Percentiles rank a stretch among this genome's conserved stretches.
Conservation (phyloP, 2,797 vertebrate genomes). For the Tangara arthus region DNA sequence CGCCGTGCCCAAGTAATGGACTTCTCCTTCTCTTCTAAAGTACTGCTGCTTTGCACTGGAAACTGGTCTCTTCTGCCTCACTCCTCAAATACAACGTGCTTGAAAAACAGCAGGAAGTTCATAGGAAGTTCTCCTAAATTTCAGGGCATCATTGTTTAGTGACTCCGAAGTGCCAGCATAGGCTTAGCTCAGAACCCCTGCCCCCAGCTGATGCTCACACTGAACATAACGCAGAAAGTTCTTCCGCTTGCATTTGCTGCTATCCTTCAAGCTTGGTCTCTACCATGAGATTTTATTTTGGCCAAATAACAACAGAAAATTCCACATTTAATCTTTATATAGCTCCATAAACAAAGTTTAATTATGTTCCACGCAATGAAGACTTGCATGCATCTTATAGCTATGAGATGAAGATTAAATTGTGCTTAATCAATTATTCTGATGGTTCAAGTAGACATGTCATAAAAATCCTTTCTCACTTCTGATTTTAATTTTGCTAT, state of each 20-base stretch:
- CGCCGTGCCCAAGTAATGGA: conserved; percentile 85
- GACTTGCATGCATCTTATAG: background rate
- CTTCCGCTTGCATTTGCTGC: background rate
- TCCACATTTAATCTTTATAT: background rate
- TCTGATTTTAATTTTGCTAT: background rate
- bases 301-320: background rate
- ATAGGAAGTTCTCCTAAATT: background rate
- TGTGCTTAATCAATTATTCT: background rate
- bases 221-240: background rate
- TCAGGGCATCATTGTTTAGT: background rate
- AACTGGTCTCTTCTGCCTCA: background rate
- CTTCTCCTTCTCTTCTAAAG: background rate
- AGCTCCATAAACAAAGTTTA: background rate
- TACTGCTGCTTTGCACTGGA: background rate
- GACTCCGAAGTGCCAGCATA: background rate
- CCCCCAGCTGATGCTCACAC: background rate
- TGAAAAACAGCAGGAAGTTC: background rate
- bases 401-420: background rate
- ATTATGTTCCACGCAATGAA: background rate
- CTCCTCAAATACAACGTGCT: background rate
- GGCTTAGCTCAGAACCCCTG: background rate
- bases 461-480: background rate
- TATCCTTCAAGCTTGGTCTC: background rate
- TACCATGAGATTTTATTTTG: background rate
- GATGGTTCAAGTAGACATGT: background rate